Evolutionary conservation across 2,888 invertebrate species (phyloP), one percentile per base, ranked within the genome.

Genomic region (Hetaerina titia): DNA sequence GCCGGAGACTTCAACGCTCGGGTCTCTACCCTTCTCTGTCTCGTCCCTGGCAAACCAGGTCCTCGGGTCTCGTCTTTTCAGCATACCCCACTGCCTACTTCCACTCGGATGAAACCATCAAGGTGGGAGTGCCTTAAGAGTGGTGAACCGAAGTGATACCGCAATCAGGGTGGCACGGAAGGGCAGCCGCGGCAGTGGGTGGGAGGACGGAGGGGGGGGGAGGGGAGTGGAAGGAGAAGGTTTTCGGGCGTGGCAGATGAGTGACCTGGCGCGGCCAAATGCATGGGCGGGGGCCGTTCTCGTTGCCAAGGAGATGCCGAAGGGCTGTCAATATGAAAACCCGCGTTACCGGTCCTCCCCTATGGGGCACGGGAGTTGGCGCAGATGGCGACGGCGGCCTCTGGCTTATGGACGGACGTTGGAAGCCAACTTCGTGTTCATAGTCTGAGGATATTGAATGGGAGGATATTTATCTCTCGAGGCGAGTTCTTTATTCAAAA

Each of bases 271-370:
- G 69, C 69, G 92, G 56, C 69, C 45, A 57, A 81, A 31, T 81
- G 69, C 69, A 69, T 69, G 69, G 64, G 92, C 69, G 92, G 69
- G 74, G 92, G 22, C 69, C 69, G n/a, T n/a, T 69, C 64, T 92
- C 92, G 92, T 92, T 92, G 92, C 92, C 92, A 92, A 69, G 92
- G 92, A 92, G 92, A 92, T 92, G 92, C 92, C 92, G 92, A 92
- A 92, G 92, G 92, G 92, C 92, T 92, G 92, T 92, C 92, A 92
- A 92, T 92, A 92, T 92, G 92, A 92, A 92, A 92, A 92, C 92
- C 74, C 31, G 92, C 69, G 92, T 92, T 92, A 92, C 92, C 92
- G 74, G 92, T 92, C 92, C 69, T 92, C 92, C 92, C 81, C 92
- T 92, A 56, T 89, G 64, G 69, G 74, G 92, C 92, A 92, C 92